Evolutionary conservation across 2,797 vertebrate species (phyloP).

Genomic region (Amblyopsis hoosieri): DNA sequence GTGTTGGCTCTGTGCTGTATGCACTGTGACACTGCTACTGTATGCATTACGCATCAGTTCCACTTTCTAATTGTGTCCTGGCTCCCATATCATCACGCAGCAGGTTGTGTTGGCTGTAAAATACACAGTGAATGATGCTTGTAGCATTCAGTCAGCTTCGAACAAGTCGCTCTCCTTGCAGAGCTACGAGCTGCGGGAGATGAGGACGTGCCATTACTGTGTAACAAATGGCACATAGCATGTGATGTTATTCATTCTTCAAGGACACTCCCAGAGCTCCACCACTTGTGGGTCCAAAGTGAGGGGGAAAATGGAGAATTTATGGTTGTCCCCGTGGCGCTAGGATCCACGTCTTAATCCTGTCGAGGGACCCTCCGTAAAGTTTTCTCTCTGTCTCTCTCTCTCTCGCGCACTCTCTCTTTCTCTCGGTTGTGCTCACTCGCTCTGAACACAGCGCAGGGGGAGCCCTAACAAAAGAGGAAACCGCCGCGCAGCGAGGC

Average conservation of each 20-base stretch:
- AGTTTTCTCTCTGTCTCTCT: slow-evolving; percentile 58
- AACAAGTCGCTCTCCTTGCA: slow-evolving; percentile 42
- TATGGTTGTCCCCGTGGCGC: slow-evolving; percentile 68
- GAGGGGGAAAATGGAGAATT: slow-evolving; percentile 65
- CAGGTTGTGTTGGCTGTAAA: slow-evolving; percentile 26
- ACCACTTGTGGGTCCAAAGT: slow-evolving; percentile 62
- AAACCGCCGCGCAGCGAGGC: slow-evolving; percentile 44
- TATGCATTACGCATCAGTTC: slow-evolving; percentile 5
- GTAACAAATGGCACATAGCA: slow-evolving; percentile 66
- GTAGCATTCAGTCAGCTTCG: slow-evolving; percentile 18
- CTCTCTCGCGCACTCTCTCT: too few species aligned
- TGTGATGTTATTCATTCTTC: slow-evolving; percentile 72
- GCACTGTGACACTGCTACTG: too few species aligned
- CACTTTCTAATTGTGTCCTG: slow-evolving; percentile 23
- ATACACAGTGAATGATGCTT: slow-evolving; percentile 13
- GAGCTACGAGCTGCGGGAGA: slow-evolving; percentile 54
- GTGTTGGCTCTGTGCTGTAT: slow-evolving; percentile 32
- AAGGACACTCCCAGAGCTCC: slow-evolving; percentile 68
- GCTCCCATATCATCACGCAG: slow-evolving; percentile 6
- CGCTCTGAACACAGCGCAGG: slow-evolving; percentile 3
- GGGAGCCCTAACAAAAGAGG: slow-evolving; percentile 49
- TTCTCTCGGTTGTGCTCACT: too few species aligned
- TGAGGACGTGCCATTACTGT: slow-evolving; percentile 62
- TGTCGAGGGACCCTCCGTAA: slow-evolving; percentile 69
- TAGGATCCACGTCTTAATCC: slow-evolving; percentile 75